These are phyloP conservation scores for Ochropleura plecta DNA, from an alignment of 2,888 invertebrate species.

Conservation along the genomic window DNA sequence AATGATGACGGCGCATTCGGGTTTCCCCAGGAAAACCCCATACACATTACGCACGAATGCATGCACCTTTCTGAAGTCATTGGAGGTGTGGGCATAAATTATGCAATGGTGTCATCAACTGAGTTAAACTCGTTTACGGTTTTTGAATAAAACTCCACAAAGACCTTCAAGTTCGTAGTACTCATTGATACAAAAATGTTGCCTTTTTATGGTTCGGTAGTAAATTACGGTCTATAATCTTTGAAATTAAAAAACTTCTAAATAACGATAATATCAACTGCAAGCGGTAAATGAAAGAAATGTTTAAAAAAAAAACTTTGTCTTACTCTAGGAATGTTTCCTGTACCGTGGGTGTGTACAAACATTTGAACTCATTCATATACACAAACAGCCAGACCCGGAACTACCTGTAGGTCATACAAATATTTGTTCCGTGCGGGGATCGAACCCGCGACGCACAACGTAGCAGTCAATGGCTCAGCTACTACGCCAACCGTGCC, in stretches of 20 bases:
- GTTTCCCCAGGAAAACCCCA: conserved; percentile 40
- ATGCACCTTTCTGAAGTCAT: conserved; percentile 7
- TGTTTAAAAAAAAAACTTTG: no score
- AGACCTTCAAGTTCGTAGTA: neutral
- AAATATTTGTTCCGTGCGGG: no score
- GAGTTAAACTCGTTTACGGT: neutral
- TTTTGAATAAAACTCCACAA: neutral
- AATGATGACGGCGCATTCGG: conserved; percentile 3
- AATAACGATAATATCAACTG: neutral
- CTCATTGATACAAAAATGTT: neutral
- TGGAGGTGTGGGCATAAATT: conserved; percentile 17
- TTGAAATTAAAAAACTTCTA: neutral
- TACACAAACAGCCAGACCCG: no score
- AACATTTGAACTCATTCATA: no score
- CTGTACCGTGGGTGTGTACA: no score
- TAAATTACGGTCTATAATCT: no score
- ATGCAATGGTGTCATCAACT: conserved; percentile 13
- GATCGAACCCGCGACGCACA: no score
- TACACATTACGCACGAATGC: conserved; percentile 13
- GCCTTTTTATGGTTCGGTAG: no score
- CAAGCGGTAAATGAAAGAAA: neutral
- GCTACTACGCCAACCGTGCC: no score
- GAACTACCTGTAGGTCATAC: no score
- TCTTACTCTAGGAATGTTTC: no score
- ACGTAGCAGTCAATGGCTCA: no score